Percentiles rank a stretch among this genome's conserved stretches.
These are phyloP conservation scores for Microcebus jonahi DNA, from an alignment of 2,113 vertebrate genomes.

Conservation along the genomic window DNA sequence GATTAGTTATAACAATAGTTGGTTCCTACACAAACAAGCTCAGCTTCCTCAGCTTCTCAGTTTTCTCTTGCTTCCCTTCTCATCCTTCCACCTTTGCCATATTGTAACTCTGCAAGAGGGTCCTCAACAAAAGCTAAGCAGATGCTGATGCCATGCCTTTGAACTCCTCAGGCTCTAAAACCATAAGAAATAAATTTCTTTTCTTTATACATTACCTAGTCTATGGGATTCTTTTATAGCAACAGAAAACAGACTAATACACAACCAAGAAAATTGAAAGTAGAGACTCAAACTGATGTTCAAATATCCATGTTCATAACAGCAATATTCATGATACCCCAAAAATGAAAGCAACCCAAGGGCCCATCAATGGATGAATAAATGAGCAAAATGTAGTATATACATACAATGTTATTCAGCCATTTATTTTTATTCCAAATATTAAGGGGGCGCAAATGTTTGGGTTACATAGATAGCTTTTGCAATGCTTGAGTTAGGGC, in stretches of 20 bases:
- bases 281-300: not conserved
- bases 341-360: not conserved
- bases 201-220: not conserved
- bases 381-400: not conserved
- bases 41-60: not conserved
- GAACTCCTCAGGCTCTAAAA: not conserved
- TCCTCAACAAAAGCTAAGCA: not conserved
- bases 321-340: not conserved
- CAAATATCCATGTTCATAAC: not conserved
- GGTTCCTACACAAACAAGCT: not conserved
- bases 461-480: no score
- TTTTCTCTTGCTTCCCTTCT: not conserved
- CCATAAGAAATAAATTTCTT: not conserved
- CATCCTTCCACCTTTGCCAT: not conserved
- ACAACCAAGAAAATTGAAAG: not conserved
- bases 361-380: not conserved
- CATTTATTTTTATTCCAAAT: not conserved
- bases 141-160: not conserved
- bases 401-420: not conserved
- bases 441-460: no score
- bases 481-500: no score
- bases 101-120: not conserved
- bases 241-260: not conserved
- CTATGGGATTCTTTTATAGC: not conserved
- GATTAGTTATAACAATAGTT: not conserved